Evolutionary conservation across 2,888 invertebrate species (phyloP).

Genomic region (Xylota sylvarum): DNA sequence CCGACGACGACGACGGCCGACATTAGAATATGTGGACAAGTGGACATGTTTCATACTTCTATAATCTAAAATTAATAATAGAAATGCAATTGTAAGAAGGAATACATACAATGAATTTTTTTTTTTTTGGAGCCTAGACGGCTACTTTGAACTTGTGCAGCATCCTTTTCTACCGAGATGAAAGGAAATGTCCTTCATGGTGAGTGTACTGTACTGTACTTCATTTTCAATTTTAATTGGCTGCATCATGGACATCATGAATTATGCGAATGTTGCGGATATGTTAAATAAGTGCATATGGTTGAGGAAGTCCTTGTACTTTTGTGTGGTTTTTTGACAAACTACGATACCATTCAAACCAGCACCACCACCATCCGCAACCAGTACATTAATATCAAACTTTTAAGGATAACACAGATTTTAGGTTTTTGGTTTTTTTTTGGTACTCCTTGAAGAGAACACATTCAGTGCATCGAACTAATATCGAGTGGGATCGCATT

Average conservation of each 20-base stretch:
- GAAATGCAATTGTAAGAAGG: conserved; percentile 62
- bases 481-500: conserved; percentile 32
- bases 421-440: conserved; percentile 57
- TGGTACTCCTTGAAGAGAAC: conserved; percentile 9
- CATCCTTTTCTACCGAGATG: conserved; percentile 45
- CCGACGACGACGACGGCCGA: conserved; percentile 26
- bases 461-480: conserved; percentile 23
- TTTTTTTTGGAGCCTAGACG: conserved; percentile 32
- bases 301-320: conserved; percentile 44
- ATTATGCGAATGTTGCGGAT: conserved; percentile 59
- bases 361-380: conserved; percentile 28
- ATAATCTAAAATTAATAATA: conserved; percentile 71
- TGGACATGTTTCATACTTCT: conserved; percentile 50
- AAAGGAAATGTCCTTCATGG: conserved; percentile 56
- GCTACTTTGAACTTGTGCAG: conserved; percentile 64
- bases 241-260: conserved; percentile 61
- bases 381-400: conserved; percentile 57
- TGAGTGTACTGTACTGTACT: conserved; percentile 1
- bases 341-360: conserved; percentile 5
- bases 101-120: conserved; percentile 15
- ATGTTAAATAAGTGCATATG: conserved; percentile 64
- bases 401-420: conserved; percentile 48
- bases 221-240: conserved; percentile 66
- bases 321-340: conserved; percentile 67
- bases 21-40: conserved; percentile 61